Percentiles rank a stretch among this genome's conserved stretches.
These are phyloP conservation scores for Tyto alba DNA, from an alignment of 2,113 vertebrate species.

Conservation along the genomic window DNA sequence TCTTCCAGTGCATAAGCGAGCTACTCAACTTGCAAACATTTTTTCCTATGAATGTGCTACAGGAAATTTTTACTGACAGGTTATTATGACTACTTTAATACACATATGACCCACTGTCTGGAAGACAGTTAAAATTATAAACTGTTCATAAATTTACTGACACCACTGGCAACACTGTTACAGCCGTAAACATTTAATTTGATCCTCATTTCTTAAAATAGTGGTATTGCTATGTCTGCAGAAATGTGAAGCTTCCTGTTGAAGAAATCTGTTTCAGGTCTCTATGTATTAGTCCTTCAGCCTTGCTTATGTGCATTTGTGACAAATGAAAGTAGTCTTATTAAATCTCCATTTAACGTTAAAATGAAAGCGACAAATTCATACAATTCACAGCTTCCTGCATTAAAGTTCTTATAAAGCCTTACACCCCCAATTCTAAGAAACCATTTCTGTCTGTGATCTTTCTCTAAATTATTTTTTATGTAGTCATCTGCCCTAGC, in stretches of 20 bases:
- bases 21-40: background rate
- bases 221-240: background rate
- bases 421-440: background rate
- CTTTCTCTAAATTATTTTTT: slow-evolving; percentile 19
- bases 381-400: slow-evolving; percentile 14
- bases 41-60: slow-evolving; percentile 44
- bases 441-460: background rate
- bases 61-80: slow-evolving; percentile 67
- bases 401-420: slow-evolving; percentile 25
- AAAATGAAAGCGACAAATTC: slow-evolving; percentile 37
- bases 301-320: slow-evolving; percentile 18
- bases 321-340: slow-evolving; percentile 43
- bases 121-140: slow-evolving; percentile 64
- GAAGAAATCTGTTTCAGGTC: slow-evolving; percentile 43
- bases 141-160: slow-evolving; percentile 63
- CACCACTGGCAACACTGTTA: background rate
- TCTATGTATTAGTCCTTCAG: slow-evolving; percentile 15
- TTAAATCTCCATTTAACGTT: slow-evolving; percentile 53
- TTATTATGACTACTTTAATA: slow-evolving; percentile 66
- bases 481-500: background rate
- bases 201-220: slow-evolving; percentile 63
- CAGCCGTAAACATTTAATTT: slow-evolving; percentile 67
- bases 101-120: slow-evolving; percentile 57
- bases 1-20: background rate
- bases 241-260: background rate